Conservation (phyloP, 2,797 vertebrate species). For the Muraenolepis orangiensis region DNA sequence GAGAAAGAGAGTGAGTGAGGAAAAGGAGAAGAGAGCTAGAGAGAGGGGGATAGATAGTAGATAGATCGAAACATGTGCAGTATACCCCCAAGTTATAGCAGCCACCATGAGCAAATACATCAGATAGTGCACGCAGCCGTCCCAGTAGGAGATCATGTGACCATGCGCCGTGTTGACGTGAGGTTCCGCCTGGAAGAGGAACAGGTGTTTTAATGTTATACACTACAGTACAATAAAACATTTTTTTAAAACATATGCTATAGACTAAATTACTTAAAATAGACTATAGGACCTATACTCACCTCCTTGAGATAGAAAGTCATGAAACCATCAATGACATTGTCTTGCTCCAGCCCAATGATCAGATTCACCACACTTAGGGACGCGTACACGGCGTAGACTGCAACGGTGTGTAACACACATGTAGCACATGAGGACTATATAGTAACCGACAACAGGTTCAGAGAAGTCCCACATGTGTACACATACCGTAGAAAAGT, state of each 20-base stretch:
- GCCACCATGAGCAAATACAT: slow-evolving; percentile 95
- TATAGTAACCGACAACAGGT: not conserved
- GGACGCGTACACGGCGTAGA: slow-evolving; percentile 86
- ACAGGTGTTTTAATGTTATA: not conserved
- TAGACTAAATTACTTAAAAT: not conserved
- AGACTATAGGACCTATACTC: slow-evolving; percentile 45
- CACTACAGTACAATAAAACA: not conserved
- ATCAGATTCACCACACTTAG: slow-evolving; percentile 91
- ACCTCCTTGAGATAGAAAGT: slow-evolving; percentile 91
- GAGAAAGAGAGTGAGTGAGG: not conserved
- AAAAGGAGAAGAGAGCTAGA: slow-evolving; percentile 9
- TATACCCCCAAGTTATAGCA: slow-evolving; percentile 95
- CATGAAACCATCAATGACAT: slow-evolving; percentile 92
- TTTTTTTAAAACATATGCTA: not conserved
- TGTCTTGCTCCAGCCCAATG: slow-evolving; percentile 91
- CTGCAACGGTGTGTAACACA: slow-evolving; percentile 57
- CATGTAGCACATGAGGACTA: not conserved
- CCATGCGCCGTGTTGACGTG: slow-evolving; percentile 90
- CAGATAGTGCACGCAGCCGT: slow-evolving; percentile 89
- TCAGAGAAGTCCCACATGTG: not conserved
- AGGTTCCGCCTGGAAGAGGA: slow-evolving; percentile 70
- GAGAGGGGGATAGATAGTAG: not conserved
- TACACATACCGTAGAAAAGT: slow-evolving; percentile 82
- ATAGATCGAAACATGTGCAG: slow-evolving; percentile 40
- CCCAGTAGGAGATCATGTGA: slow-evolving; percentile 94